phyloP scores from a whole-genome alignment of 2,797 vertebrate genomes.

The Sebastes minor region DNA sequence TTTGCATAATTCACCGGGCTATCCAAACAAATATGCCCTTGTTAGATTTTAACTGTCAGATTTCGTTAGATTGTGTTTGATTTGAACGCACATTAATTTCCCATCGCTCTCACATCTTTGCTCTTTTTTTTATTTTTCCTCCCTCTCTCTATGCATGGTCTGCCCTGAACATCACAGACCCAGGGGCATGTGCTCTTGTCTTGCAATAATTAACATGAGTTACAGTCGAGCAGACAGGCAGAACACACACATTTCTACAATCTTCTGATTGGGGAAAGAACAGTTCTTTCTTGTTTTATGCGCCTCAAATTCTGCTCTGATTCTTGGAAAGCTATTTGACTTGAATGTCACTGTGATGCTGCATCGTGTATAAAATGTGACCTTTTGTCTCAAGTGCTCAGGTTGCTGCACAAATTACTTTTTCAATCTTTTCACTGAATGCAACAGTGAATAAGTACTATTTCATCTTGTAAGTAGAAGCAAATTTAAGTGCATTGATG shows the following conservation, averaged over 20 bases:
- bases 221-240: slow-evolving; percentile 62
- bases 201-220: slow-evolving; percentile 71
- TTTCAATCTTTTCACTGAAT: slow-evolving; percentile 12
- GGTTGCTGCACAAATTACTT: slow-evolving; percentile 27
- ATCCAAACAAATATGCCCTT: slow-evolving; percentile 72
- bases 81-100: slow-evolving; percentile 62
- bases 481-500: slow-evolving; percentile 56
- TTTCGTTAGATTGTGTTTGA: slow-evolving; percentile 66
- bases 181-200: slow-evolving; percentile 62
- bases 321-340: slow-evolving; percentile 1
- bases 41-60: slow-evolving; percentile 73
- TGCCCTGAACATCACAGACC: slow-evolving; percentile 65
- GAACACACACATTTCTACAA: slow-evolving; percentile 44
- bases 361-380: slow-evolving; percentile 22
- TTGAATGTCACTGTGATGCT: slow-evolving; percentile 14
- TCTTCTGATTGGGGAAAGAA: slow-evolving; percentile 36
- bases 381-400: slow-evolving; percentile 62
- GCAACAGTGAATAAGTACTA: slow-evolving; percentile 38
- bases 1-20: slow-evolving; percentile 75
- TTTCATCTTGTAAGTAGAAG: slow-evolving; percentile 19
- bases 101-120: slow-evolving; percentile 33
- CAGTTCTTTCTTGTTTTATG: not conserved
- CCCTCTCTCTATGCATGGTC: slow-evolving; percentile 54
- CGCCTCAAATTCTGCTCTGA: not conserved
- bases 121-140: not conserved